phyloP scores from a whole-genome alignment of 2,888 invertebrate genomes.

The Diachrysia chrysitis region DNA sequence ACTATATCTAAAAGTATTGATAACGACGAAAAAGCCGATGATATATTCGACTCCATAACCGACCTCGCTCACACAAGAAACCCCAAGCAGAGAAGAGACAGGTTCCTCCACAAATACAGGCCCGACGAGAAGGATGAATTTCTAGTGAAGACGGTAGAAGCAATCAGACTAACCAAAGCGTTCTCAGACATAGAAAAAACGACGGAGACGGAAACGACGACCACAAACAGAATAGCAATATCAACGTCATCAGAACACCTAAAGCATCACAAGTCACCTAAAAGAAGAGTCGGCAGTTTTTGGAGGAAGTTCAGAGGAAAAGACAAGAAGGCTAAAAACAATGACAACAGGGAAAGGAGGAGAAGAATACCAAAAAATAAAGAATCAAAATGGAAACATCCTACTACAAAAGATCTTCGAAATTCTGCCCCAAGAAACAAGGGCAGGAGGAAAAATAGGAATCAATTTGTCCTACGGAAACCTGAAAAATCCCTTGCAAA shows the following conservation, averaged over 20 bases:
- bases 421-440: conserved; percentile 4
- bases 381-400: not conserved
- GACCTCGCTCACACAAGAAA: conserved; percentile 50
- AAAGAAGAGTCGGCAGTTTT: conserved; percentile 42
- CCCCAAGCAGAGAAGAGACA: conserved; percentile 48
- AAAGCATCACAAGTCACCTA: conserved; percentile 40
- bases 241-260: conserved; percentile 22
- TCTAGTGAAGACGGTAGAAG: not conserved
- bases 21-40: conserved; percentile 61
- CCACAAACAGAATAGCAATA: not conserved
- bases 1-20: conserved; percentile 80
- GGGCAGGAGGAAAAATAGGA: conserved; percentile 21
- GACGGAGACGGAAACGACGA: not conserved
- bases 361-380: conserved; percentile 26
- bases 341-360: conserved; percentile 15
- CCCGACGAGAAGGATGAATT: conserved; percentile 35
- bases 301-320: conserved; percentile 61
- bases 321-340: conserved; percentile 33
- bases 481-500: conserved; percentile 17
- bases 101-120: conserved; percentile 48
- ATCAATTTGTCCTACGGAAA: not conserved
- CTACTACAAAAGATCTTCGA: not conserved
- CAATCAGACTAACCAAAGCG: conserved; percentile 4
- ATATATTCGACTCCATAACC: conserved; percentile 60
- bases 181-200: conserved; percentile 2